Conservation (phyloP, 2,113 vertebrate species). For the Pelmatolapia mariae region DNA sequence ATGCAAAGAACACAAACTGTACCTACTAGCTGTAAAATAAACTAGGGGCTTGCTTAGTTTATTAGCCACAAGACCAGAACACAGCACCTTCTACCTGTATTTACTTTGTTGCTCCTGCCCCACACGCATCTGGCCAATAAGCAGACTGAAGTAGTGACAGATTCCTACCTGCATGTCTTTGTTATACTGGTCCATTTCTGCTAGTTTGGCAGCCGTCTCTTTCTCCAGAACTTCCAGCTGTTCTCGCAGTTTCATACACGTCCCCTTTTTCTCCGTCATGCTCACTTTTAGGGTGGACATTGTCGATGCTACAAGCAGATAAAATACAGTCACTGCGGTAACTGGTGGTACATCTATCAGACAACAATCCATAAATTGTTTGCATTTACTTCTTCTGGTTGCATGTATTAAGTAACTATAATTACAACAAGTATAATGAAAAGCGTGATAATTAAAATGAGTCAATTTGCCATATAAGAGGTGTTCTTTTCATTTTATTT, state of each 20-base stretch:
- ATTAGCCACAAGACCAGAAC: accelerated
- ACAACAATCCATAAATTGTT: not conserved
- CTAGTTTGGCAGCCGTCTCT: slow-evolving; percentile 85
- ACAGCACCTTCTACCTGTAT: not conserved
- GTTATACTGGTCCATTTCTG: slow-evolving; percentile 89
- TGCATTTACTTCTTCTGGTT: not conserved
- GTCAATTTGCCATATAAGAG: not conserved
- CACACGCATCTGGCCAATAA: not conserved
- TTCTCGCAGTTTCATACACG: slow-evolving; percentile 84
- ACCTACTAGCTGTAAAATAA: not conserved
- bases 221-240: slow-evolving; percentile 84
- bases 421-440: not conserved
- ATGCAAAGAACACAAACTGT: not conserved
- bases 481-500: not conserved
- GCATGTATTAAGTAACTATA: not conserved
- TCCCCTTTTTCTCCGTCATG: slow-evolving; percentile 78
- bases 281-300: slow-evolving; percentile 71
- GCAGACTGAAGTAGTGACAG: accelerated
- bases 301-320: slow-evolving; percentile 41
- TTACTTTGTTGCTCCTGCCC: not conserved
- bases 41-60: not conserved
- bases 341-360: not conserved
- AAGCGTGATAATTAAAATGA: not conserved
- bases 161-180: slow-evolving; percentile 82
- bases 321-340: not conserved